Base-by-base conservation (phyloP, 2,113 vertebrate species). In the Prunella himalayana region DNA sequence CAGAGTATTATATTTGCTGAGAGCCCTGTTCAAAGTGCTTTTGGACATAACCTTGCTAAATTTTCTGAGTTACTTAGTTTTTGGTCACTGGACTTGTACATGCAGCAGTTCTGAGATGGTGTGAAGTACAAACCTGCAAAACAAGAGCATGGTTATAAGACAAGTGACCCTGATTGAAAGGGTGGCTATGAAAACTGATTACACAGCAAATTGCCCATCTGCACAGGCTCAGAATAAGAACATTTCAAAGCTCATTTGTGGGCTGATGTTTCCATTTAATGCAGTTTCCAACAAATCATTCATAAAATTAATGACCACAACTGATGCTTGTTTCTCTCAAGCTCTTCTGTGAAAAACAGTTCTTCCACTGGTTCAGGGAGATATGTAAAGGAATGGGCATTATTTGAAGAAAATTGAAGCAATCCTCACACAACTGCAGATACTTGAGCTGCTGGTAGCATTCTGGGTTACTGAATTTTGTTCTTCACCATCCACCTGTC, bases 241-340 rank as follows among this genome's bases (percentile, higher is more conserved):
- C 82, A 71, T 82, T 93, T 80, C 72, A 88, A 83, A 97, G 88
- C 82, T 95, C 71, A 57, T 92, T 90, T 97, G 66, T 94, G 76
- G 73, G 42, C 68, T 82, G 66, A 76, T 95, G 56, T 73, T 96
- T 93, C 82, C 50, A 21, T 81, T 97, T 84, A 94, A 92, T 75
- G 70, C 39, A 50, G 45, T 87, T 96, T 97, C 59, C 82, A 81
- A 88, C 86, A 94, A 96, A 94, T 91, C 81, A 91, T 87, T 95
- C 65, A 69, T 82, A 93, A 83, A 95, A 95, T 82, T 94, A 82
- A 88, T 92, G 76, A 72, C 65, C 81, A 76, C 70, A 94, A 90
- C 68, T 86, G 56, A 93, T 71, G 56, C 20, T 69, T 92, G 53
- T 81, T 92, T 92, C 41, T 94, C 44, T 42, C 80, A 82, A 84